Evolutionary conservation across 2,113 vertebrate species (phyloP).

Genomic region (Ibidorhyncha struthersii): DNA sequence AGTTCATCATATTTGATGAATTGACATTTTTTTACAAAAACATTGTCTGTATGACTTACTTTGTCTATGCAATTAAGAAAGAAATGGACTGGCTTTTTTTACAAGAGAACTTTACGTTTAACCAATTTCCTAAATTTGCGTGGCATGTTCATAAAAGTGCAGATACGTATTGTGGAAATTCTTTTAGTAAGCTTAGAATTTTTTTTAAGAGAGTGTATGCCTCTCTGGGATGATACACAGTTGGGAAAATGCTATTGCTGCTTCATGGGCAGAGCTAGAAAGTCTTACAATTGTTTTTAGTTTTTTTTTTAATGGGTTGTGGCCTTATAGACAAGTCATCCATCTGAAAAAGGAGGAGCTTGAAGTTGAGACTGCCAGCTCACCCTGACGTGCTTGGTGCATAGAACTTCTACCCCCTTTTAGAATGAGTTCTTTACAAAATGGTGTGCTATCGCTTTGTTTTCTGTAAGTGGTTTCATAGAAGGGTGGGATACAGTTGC

Average conservation of each 20-base stretch:
- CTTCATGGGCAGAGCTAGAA: neutral
- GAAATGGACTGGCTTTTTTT: neutral
- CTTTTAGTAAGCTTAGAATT: neutral
- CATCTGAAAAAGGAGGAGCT: neutral
- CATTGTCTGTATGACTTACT: neutral
- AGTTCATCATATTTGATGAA: neutral
- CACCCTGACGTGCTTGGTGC: neutral
- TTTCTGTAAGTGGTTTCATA: neutral
- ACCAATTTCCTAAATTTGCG: neutral
- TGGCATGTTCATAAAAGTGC: neutral
- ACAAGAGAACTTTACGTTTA: neutral
- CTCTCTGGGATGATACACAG: neutral
- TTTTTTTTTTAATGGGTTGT: neutral
- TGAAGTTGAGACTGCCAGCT: neutral
- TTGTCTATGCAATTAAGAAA: neutral
- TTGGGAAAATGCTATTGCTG: neutral
- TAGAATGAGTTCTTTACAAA: neutral
- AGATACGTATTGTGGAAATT: neutral
- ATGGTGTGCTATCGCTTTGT: accelerated
- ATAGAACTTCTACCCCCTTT: neutral
- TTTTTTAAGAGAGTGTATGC: neutral
- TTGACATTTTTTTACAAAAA: neutral
- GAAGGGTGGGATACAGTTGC: neutral
- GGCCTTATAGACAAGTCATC: neutral
- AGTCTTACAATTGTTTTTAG: neutral